A percentile compares a stretch with the other conserved stretches of the same genome.
phyloP scores from a whole-genome alignment of 2,113 vertebrate species.

The Grantiella picta region DNA sequence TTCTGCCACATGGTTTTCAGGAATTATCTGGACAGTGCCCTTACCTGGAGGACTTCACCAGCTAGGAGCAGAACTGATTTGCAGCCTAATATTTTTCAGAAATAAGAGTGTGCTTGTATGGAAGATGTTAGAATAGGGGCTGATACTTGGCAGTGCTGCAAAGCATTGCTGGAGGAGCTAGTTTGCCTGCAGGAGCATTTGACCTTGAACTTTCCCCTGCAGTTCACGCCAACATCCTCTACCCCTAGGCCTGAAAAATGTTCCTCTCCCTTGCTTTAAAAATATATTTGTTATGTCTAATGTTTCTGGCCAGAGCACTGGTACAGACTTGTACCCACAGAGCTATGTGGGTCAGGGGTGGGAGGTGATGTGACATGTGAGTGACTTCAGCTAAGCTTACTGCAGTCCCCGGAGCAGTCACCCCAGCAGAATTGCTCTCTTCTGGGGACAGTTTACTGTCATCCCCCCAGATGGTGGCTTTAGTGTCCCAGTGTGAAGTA shows the following conservation, averaged over 20 bases:
- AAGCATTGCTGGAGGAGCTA: not conserved
- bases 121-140: not conserved
- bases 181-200: not conserved
- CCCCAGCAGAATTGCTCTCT: not conserved
- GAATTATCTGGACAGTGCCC: not conserved
- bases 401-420: not conserved
- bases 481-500: not conserved
- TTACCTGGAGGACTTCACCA: not conserved
- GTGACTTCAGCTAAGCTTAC: not conserved
- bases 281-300: conserved; percentile 56
- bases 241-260: conserved; percentile 22
- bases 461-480: not conserved
- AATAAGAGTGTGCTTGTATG: not conserved
- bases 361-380: not conserved
- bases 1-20: not conserved
- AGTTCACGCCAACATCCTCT: conserved; percentile 25
- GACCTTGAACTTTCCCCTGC: conserved; percentile 37
- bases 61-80: not conserved
- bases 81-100: not conserved
- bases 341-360: conserved; percentile 21
- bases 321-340: not conserved
- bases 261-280: conserved; percentile 32
- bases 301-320: not conserved
- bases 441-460: not conserved
- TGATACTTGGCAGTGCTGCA: not conserved